A percentile compares a stretch with the other conserved stretches of the same genome.
Evolutionary conservation across 2,113 vertebrate genomes (phyloP).

Genomic region (Brachyistius frenatus): DNA sequence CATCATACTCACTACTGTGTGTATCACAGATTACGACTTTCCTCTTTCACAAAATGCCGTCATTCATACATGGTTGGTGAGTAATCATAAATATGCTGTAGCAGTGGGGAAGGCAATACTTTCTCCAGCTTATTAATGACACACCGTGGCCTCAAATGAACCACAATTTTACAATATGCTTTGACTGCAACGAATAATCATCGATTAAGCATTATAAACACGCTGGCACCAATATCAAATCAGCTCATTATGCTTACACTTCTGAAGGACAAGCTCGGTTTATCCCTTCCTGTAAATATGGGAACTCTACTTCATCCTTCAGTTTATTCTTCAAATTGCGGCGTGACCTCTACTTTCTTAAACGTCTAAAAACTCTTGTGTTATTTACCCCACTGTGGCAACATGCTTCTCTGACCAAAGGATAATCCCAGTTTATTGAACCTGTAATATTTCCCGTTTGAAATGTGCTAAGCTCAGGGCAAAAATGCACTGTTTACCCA

Average conservation of each 20-base stretch:
- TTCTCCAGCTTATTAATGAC: slow-evolving; percentile 23
- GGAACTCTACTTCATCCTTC: not conserved
- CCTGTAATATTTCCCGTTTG: not conserved
- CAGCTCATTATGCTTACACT: not conserved
- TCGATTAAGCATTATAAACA: not conserved
- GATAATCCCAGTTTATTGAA: not conserved
- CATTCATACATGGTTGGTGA: slow-evolving; percentile 60
- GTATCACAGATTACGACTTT: slow-evolving; percentile 64
- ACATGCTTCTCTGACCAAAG: not conserved
- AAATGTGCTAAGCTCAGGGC: not conserved
- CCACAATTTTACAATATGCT: not conserved
- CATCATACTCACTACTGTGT: slow-evolving; percentile 39
- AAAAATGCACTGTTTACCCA: not conserved
- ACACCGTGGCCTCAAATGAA: slow-evolving; percentile 10
- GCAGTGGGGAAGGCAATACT: slow-evolving; percentile 17
- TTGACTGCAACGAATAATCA: not conserved
- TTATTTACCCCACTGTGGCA: not conserved
- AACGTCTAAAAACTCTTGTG: not conserved
- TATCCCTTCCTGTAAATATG: not conserved
- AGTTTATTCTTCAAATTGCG: not conserved
- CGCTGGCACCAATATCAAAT: not conserved
- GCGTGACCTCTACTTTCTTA: not conserved
- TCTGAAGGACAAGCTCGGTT: not conserved
- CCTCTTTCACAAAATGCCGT: slow-evolving; percentile 43
- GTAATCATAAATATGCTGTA: slow-evolving; percentile 48